Evolutionary conservation across 2,797 vertebrate genomes (phyloP), one percentile per base, ranked within the genome.

Genomic region (Syncerus caffer): DNA sequence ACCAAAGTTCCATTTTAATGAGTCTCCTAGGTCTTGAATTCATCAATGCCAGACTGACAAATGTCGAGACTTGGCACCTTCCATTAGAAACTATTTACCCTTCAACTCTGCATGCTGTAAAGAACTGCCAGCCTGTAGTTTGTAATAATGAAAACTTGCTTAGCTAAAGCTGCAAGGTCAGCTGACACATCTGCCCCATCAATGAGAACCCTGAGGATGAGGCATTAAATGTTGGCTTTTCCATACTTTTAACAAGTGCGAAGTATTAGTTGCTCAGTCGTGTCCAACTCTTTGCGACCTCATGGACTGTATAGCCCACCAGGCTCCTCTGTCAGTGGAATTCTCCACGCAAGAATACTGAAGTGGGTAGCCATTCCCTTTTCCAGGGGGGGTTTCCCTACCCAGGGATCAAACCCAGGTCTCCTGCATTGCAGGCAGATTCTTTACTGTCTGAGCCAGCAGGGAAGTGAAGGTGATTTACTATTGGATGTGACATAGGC

Each of bases 31-130:
- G 89, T 67, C 23, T 94, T 89, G 84, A 96, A 97, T 97, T 71
- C 64, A 95, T 98, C 96, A 94, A 93, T 86, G 79, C 89, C 92
- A 94, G 21, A 84, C 55, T 92, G 60, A 96, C 62, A 95, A 96
- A 93, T 29, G 57, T 97, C 74, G 96, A 93, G 96, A 93, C 27
- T 88, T 93, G 90, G 96, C 93, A 96, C 31, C 45, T 38, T 17
- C 89, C 89, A 8, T 95, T 96, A 96, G 86, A 71, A 96, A 92
- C 76, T 38, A 62, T 93, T 97, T 97, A 96, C 93, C 96, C 67
- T 89, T 6, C 53, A 95, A 92, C 64, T 42, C 45, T 74, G 29
- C 38, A 27, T 85, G 47, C 29, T 38, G 6, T 80, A 67, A 55
- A 88, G 60, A 85, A 42, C 29, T 96, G 64, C 78, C 60, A 55